These are phyloP conservation scores for cat (Felis catus) DNA, from an alignment of 2,113 vertebrate genomes.

Conservation along the genomic window DNA sequence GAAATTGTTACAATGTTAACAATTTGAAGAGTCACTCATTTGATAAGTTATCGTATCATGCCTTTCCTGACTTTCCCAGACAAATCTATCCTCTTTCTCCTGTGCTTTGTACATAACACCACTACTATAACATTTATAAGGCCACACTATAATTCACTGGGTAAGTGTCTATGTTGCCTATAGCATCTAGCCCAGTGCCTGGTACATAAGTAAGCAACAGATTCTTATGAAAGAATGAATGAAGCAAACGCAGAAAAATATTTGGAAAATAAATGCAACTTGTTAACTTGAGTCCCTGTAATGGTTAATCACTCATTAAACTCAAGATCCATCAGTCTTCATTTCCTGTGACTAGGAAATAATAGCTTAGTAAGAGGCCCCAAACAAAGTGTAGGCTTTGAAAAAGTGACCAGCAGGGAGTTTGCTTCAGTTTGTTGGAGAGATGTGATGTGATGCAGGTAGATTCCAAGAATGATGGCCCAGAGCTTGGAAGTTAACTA, in stretches of 20 bases:
- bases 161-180: not conserved
- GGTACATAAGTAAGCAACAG: not conserved
- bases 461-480: not conserved
- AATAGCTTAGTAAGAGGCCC: not conserved
- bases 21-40: not conserved
- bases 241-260: not conserved
- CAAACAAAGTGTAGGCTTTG: not conserved
- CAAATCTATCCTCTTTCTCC: not conserved
- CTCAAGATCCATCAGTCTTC: not conserved
- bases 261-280: not conserved
- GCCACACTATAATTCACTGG: not conserved
- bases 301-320: constrained; percentile 6
- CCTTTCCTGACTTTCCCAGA: not conserved
- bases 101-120: not conserved
- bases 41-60: not conserved
- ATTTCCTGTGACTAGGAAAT: constrained; percentile 1
- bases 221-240: not conserved
- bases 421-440: not conserved
- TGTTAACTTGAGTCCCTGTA: constrained; percentile 19
- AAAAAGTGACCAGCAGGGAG: not conserved
- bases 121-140: not conserved
- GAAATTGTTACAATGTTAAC: not conserved
- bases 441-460: not conserved
- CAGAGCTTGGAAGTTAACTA: not conserved
- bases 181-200: not conserved